phyloP scores from a whole-genome alignment of 1,140 invertebrate genomes.

The Drosophila ercepeae region DNA sequence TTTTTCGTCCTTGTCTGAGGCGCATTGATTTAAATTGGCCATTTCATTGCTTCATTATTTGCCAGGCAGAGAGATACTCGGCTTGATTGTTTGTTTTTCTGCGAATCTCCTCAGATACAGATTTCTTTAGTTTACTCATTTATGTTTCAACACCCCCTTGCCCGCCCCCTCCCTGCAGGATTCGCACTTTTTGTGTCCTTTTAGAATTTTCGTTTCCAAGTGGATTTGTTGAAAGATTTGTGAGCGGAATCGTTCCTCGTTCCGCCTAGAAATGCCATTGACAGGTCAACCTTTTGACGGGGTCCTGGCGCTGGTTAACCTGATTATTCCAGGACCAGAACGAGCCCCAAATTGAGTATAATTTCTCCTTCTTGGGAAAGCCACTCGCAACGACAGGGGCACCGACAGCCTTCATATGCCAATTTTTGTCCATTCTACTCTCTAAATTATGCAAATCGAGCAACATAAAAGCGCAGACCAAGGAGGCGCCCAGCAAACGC shows the following conservation, averaged over 20 bases:
- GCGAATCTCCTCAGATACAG: neutral
- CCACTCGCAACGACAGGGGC: neutral
- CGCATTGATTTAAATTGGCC: conserved; percentile 73
- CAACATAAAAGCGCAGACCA: conserved; percentile 46
- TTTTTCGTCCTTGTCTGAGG: conserved; percentile 18
- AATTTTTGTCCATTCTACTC: conserved; percentile 18
- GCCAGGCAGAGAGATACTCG: conserved; percentile 42
- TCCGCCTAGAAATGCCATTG: conserved; percentile 12
- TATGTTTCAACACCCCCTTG: too few relatives aligned
- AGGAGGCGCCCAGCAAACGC: conserved; percentile 1
- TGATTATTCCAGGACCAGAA: conserved; percentile 27
- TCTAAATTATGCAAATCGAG: conserved; percentile 60
- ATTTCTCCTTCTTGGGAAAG: conserved; percentile 24
- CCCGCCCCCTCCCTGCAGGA: neutral
- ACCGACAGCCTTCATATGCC: conserved; percentile 20
- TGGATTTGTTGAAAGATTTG: conserved; percentile 54
- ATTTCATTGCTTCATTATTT: conserved; percentile 74
- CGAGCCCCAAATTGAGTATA: conserved; percentile 33
- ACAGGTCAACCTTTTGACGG: conserved; percentile 39
- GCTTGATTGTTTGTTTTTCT: conserved; percentile 63
- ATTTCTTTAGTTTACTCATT: neutral
- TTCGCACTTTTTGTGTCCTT: conserved; percentile 16
- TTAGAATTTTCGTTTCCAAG: conserved; percentile 13
- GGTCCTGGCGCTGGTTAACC: conserved; percentile 3
- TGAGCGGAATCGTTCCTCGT: neutral